Evolutionary conservation across 2,113 vertebrate genomes (phyloP), one percentile per base, ranked within the genome.

Genomic region (Oriolus oriolus): DNA sequence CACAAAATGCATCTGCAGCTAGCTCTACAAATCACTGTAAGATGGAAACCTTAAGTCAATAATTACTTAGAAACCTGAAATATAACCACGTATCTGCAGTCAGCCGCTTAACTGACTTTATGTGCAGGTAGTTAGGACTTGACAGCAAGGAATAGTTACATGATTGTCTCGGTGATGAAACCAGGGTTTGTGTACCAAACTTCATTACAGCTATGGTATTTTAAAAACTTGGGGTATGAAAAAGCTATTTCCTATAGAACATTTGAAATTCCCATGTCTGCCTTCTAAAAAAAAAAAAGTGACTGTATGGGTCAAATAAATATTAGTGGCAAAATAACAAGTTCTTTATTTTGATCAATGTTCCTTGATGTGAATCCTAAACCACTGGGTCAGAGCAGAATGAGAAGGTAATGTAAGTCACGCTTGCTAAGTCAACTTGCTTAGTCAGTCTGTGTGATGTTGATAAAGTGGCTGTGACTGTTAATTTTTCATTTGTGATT

Each of bases 31-130:
- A 73, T 63, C 61, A 11, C 14, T 41, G 4, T 49, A 50, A 86
- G 13, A 61, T 45, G 28, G 22, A 68, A 74, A 23, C 1, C 3
- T 60, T 16, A 50, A 60, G 16, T 20, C 33, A 93, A 57, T 8
- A 44, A 61, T 64, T 75, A 37, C 24, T 57, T 82, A 49, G 27
- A 87, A 82, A 54, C 27, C 11, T 71, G 47, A 70, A 85, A 42
- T 59, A 57, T 57, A 87, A 2, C 13, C 6, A 45, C 0, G 0
- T 23, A 13, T 47, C 22, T 68, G 5, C 30, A 37, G 21, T 37
- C 37, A 47, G 17, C 23, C 21, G 37, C 6, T n/a, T 53, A 64
- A 56, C 35, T 71, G 42, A 27, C 42, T 71, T 60, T 21, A 8
- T 4, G 11, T 75, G 44, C 24, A 49, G 18, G 26, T 28, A 11